These are phyloP conservation scores for Naso thynnoides DNA, from an alignment of 2,797 vertebrate genomes.

Conservation along the genomic window DNA sequence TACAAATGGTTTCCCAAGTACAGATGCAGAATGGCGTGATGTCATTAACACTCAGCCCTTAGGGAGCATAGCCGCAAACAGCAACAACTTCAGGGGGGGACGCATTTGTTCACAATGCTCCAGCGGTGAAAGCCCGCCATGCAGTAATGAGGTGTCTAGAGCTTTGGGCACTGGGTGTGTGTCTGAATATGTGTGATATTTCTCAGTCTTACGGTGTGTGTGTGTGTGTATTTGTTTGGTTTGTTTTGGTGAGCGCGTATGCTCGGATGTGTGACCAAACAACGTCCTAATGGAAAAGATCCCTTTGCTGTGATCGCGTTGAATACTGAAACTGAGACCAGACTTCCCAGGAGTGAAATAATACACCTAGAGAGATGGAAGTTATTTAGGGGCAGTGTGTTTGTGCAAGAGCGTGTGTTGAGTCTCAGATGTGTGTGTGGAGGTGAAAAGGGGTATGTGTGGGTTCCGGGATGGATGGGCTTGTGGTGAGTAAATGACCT, in stretches of 20 bases:
- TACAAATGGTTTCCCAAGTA: slow-evolving; percentile 53
- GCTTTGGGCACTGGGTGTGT: slow-evolving; percentile 54
- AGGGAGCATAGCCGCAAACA: slow-evolving; percentile 59
- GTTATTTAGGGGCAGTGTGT: slow-evolving; percentile 70
- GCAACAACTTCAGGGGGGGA: slow-evolving; percentile 53
- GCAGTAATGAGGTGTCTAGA: slow-evolving; percentile 78
- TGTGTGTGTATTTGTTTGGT: slow-evolving; percentile 18
- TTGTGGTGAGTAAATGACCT: slow-evolving; percentile 76
- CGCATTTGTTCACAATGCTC: slow-evolving; percentile 73
- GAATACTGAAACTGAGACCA: slow-evolving; percentile 54
- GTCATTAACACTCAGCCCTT: slow-evolving; percentile 70
- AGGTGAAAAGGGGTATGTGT: slow-evolving; percentile 9
- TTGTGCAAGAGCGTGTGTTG: slow-evolving; percentile 38
- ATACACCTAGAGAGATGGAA: slow-evolving; percentile 68
- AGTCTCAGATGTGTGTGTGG: slow-evolving; percentile 33
- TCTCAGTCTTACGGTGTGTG: slow-evolving; percentile 32
- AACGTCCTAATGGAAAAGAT: slow-evolving; percentile 71
- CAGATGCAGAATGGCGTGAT: slow-evolving; percentile 60
- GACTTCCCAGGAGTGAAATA: slow-evolving; percentile 72
- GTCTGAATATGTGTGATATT: slow-evolving; percentile 56
- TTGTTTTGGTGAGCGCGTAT: slow-evolving; percentile 33
- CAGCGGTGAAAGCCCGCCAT: slow-evolving; percentile 55
- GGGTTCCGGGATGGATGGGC: slow-evolving; percentile 73
- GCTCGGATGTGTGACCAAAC: slow-evolving; percentile 51
- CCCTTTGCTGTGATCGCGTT: slow-evolving; percentile 43